Evolutionary conservation across 2,888 invertebrate species (phyloP), one percentile per base, ranked within the genome.

Genomic region (Nomada fucata): DNA sequence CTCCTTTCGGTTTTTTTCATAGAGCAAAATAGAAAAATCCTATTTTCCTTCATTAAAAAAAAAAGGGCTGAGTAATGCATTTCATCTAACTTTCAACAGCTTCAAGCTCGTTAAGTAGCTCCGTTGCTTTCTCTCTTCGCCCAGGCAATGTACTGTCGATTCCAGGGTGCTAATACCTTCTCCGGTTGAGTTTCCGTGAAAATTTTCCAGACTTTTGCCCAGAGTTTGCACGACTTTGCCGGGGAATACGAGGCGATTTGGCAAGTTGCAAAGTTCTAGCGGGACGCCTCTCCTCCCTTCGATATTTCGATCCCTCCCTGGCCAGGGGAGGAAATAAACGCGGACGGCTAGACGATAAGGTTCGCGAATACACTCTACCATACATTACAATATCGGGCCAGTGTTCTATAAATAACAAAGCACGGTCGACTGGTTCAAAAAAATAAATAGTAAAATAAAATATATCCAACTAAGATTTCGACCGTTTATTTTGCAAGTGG

Each of bases 191-290:
- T 80, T 86, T 72, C 79, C 77, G 57, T 36, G 73, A 65, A 85
- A 76, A 86, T 87, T 87, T 85, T 77, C 79, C 75, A 59, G 75
- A 85, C 83, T 71, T 85, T 76, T 68, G 67, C 53, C 36, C 52
- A n/a, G 47, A 87, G 86, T 87, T 87, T 76, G 67, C 78, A 50
- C 59, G 75, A 76, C 80, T 86, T 76, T 47, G 42, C 18, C 20
- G 67, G 61, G 15, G 76, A 76, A 84, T 76, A 68, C 74, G 75
- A 69, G 77, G 76, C 83, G 83, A 82, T 87, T 85, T 82, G 70
- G 81, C 26, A 69, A 83, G 77, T 87, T 82, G 61, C 64, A 36
- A 74, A 83, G 76, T 80, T 87, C 76, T 67, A 57, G 42, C 44
- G 70, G 74, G 68, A 52, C 36, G 36, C 36, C 36, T 36, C 74